Percentiles rank a stretch among this genome's conserved stretches.
Evolutionary conservation across 1,140 invertebrate genomes (phyloP).

Genomic region (Caerostris extrusa): DNA sequence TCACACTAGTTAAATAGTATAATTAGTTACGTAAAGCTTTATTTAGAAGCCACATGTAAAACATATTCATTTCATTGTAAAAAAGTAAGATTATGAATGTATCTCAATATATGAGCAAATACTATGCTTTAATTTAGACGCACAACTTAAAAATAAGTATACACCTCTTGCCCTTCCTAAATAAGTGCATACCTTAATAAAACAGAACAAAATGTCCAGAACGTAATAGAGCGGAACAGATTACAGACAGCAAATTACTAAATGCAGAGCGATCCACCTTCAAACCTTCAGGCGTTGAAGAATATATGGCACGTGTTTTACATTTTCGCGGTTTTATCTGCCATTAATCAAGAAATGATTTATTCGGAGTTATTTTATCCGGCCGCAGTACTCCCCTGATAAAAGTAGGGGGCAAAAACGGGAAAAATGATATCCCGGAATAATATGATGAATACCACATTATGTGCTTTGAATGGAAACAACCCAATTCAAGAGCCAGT

Average conservation of each 20-base stretch:
- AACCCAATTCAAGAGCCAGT: neutral
- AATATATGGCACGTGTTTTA: constrained; percentile 1
- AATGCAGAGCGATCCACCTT: neutral
- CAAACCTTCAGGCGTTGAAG: neutral
- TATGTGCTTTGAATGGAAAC: constrained; percentile 46
- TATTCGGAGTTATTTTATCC: constrained; percentile 24
- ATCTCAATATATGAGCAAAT: too few relatives aligned
- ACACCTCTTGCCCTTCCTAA: too few relatives aligned
- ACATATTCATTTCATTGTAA: neutral
- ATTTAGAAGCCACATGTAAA: too few relatives aligned
- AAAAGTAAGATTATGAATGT: too few relatives aligned
- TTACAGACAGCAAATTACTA: neutral
- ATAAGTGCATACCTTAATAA: too few relatives aligned
- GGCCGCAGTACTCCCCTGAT: neutral
- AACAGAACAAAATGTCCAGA: too few relatives aligned
- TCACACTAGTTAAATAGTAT: too few relatives aligned
- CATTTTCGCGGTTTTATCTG: constrained; percentile 41
- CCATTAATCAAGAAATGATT: constrained; percentile 61
- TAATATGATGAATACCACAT: constrained; percentile 40
- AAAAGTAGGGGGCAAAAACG: neutral
- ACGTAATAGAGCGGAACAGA: neutral
- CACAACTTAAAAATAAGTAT: too few relatives aligned
- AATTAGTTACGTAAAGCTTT: too few relatives aligned
- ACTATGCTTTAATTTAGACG: too few relatives aligned
- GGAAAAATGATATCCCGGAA: neutral